phyloP scores from a whole-genome alignment of 64 coral and sea anemone genomes.

The Hydrozoanthus tunicans region DNA sequence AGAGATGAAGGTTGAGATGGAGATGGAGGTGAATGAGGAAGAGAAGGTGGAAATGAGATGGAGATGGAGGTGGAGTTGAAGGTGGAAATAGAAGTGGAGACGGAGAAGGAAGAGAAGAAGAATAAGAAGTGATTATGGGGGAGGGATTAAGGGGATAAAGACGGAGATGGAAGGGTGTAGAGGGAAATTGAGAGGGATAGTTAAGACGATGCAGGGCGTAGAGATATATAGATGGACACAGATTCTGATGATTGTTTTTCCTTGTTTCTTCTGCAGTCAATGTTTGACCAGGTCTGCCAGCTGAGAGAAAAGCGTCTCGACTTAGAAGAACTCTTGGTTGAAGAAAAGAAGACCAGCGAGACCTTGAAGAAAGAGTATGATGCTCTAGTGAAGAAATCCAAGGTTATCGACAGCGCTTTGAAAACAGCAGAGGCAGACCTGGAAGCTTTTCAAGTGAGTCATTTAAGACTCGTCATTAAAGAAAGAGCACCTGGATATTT shows the following conservation, averaged over 20 bases:
- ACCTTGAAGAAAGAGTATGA: slow-evolving; percentile 91
- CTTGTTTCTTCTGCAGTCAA: slow-evolving; percentile 21
- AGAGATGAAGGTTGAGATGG: no score
- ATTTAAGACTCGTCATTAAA: not conserved
- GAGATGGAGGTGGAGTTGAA: no score
- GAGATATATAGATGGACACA: not conserved
- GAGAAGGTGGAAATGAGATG: no score
- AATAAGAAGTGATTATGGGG: no score
- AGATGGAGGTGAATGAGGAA: no score
- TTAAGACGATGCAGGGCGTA: not conserved
- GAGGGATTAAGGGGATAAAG: no score
- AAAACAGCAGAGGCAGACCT: slow-evolving; percentile 90
- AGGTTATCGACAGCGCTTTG: slow-evolving; percentile 86
- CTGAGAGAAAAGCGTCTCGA: slow-evolving; percentile 88
- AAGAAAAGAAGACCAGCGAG: slow-evolving; percentile 96
- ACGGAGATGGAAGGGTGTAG: no score
- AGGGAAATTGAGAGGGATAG: not conserved
- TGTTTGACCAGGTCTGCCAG: slow-evolving; percentile 98
- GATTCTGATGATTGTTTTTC: not conserved
- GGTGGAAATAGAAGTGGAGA: no score
- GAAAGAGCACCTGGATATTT: not conserved
- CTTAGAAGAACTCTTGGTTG: slow-evolving; percentile 84
- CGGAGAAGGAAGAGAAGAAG: no score
- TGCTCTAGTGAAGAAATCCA: slow-evolving; percentile 90
- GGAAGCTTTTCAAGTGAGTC: slow-evolving; percentile 96